These are phyloP conservation scores for Poecilia wingei DNA, from an alignment of 2,797 vertebrate species.

Conservation along the genomic window DNA sequence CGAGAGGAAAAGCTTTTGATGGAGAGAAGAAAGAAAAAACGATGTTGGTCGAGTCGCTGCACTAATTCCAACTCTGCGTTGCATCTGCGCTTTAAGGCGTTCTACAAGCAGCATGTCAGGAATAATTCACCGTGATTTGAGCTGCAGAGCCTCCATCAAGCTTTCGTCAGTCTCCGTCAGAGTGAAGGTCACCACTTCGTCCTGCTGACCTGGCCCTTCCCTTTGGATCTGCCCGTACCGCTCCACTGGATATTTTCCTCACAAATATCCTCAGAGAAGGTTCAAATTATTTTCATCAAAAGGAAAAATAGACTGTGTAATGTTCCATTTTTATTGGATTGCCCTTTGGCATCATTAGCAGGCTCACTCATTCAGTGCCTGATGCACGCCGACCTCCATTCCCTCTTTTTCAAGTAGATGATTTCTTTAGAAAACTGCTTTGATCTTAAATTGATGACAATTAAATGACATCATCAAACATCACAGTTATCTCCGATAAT, in stretches of 20 bases:
- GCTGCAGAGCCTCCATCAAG: conserved; percentile 47
- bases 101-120: conserved; percentile 33
- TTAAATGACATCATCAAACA: conserved; percentile 32
- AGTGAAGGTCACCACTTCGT: conserved; percentile 67
- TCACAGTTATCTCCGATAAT: conserved; percentile 16
- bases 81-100: conserved; percentile 23
- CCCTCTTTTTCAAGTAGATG: conserved; percentile 6
- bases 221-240: conserved; percentile 11
- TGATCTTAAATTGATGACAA: conserved; percentile 13
- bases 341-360: not conserved
- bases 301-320: conserved; percentile 2
- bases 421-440: conserved; percentile 22
- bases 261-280: not conserved
- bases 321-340: not conserved
- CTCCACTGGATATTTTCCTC: conserved; percentile 1
- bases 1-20: conserved; percentile 2
- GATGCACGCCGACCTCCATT: not conserved
- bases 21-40: not conserved
- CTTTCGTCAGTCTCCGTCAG: conserved; percentile 55
- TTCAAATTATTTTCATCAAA: conserved; percentile 2
- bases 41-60: conserved; percentile 38
- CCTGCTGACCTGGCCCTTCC: conserved; percentile 47
- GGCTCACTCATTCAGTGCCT: not conserved
- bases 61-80: conserved; percentile 49
- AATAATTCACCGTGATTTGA: conserved; percentile 50